Evolutionary conservation across 2,113 vertebrate species (phyloP).

Genomic region (Seriola dumerili): DNA sequence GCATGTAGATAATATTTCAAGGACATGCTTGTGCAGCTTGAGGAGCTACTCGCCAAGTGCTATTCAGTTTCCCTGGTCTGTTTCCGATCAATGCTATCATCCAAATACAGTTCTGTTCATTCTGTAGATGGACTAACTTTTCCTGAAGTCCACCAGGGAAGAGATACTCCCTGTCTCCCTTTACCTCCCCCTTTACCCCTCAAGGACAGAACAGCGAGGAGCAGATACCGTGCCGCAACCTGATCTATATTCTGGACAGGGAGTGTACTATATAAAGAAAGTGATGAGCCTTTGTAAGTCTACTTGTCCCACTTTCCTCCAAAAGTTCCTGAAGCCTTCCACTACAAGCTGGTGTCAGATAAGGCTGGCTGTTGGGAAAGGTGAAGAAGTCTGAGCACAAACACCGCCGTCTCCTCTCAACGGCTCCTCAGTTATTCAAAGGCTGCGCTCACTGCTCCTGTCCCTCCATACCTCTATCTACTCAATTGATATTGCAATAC

Average conservation of each 20-base stretch:
- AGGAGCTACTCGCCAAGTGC: not conserved
- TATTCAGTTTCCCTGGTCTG: slow-evolving; percentile 42
- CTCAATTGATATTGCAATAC: slow-evolving; percentile 8
- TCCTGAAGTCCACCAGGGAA: slow-evolving; percentile 48
- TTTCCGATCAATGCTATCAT: slow-evolving; percentile 31
- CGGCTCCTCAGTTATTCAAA: slow-evolving; percentile 28
- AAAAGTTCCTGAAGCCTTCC: slow-evolving; percentile 71
- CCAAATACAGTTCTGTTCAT: slow-evolving; percentile 3
- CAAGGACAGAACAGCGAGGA: slow-evolving; percentile 76
- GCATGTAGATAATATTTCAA: slow-evolving; percentile 55
- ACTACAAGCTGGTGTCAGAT: slow-evolving; percentile 55
- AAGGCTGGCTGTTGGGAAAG: slow-evolving; percentile 59
- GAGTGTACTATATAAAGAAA: slow-evolving; percentile 78
- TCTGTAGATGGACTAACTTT: slow-evolving; percentile 40
- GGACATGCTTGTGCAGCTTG: slow-evolving; percentile 15
- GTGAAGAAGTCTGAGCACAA: slow-evolving; percentile 47
- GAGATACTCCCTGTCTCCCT: slow-evolving; percentile 43
- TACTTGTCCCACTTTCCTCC: slow-evolving; percentile 74
- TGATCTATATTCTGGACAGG: slow-evolving; percentile 82
- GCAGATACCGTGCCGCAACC: slow-evolving; percentile 66
- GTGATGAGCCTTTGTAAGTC: slow-evolving; percentile 69
- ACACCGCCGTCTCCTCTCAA: not conserved
- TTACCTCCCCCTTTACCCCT: slow-evolving; percentile 40
- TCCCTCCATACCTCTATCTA: slow-evolving; percentile 13
- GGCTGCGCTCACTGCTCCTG: slow-evolving; percentile 1